Evolutionary conservation across 2,888 invertebrate species (phyloP), one percentile per base, ranked within the genome.

Genomic region (Xestia ashworthii): DNA sequence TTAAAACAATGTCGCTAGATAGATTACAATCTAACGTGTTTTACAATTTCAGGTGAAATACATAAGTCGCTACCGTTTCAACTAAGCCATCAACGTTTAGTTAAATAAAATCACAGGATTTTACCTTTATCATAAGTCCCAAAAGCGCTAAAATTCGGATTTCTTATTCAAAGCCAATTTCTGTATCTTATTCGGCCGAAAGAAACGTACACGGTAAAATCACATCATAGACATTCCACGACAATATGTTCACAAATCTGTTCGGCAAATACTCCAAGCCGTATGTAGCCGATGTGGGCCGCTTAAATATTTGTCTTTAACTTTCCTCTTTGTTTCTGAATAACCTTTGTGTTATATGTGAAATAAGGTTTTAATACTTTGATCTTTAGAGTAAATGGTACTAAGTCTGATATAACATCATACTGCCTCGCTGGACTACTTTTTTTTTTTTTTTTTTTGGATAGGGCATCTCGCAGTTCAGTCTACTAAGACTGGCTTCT

Each of bases 291-390:
- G 55, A 53, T 62, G 46, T 73, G 67, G 73, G 78, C 14, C 66
- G 46, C 8, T 60, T 60, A 78, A 79, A 78, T 79, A 78, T 79
- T 79, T 78, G 53, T 58, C 50, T 38, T n/a, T 8, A n/a, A 19
- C 32, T 11, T 48, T 25, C 12, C 4, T 67, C 66, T 62, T 78
- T 79, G 78, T 78, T 46, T 38, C 25, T 22, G 5, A 22, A 60
- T 66, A 38, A 46, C 58, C 78, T 38, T 72, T 78, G 65, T 78
- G 3, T 71, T 14, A 1, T 5, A 72, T 22, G 44, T 66, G 44
- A 65, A 55, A 55, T 41, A 71, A 46, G 14, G 55, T 9, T 55
- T 55, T 65, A 44, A 48, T 48, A 22, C 44, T 62, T 76, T 76
- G 38, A 70, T 70, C 14, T 25, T 44, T 65, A 44, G n/a, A 22